phyloP scores from a whole-genome alignment of 2,888 invertebrate species.

The Acleris emargana region DNA sequence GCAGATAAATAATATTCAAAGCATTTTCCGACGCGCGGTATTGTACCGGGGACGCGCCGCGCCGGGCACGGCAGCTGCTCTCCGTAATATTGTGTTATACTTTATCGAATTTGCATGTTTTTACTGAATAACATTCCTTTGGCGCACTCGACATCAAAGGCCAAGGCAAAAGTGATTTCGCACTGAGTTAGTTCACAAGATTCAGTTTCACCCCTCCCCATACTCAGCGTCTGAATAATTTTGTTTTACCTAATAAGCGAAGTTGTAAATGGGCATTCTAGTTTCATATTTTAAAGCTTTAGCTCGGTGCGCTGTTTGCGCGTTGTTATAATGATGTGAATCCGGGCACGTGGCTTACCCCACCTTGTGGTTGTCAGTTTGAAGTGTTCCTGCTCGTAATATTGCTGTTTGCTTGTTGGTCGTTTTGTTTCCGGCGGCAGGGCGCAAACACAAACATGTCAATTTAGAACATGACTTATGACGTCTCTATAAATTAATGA shows the following conservation, averaged over 20 bases:
- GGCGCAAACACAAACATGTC: conserved; percentile 19
- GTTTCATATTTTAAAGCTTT: conserved; percentile 56
- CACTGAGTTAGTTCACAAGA: conserved; percentile 82
- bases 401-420: conserved; percentile 35
- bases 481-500: too few species aligned
- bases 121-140: conserved; percentile 84
- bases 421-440: conserved; percentile 23
- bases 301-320: conserved; percentile 40
- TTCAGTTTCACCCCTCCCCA: conserved; percentile 73
- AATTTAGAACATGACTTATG: not conserved
- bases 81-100: conserved; percentile 82
- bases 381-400: conserved; percentile 12
- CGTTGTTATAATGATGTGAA: conserved; percentile 51
- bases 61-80: conserved; percentile 59
- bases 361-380: conserved; percentile 18
- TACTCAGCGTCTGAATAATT: conserved; percentile 78
- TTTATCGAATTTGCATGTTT: conserved; percentile 84
- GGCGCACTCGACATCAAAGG: conserved; percentile 82
- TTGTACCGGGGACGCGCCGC: conserved; percentile 51
- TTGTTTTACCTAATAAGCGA: conserved; percentile 73
- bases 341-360: conserved; percentile 44
- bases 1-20: conserved; percentile 64
- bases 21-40: conserved; percentile 55
- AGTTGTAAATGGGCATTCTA: conserved; percentile 77
- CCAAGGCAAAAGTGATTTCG: conserved; percentile 81